A percentile compares a stretch with the other conserved stretches of the same genome.
Conservation (phyloP, 2,113 vertebrate genomes). For the Phrynosoma blainvillii region DNA sequence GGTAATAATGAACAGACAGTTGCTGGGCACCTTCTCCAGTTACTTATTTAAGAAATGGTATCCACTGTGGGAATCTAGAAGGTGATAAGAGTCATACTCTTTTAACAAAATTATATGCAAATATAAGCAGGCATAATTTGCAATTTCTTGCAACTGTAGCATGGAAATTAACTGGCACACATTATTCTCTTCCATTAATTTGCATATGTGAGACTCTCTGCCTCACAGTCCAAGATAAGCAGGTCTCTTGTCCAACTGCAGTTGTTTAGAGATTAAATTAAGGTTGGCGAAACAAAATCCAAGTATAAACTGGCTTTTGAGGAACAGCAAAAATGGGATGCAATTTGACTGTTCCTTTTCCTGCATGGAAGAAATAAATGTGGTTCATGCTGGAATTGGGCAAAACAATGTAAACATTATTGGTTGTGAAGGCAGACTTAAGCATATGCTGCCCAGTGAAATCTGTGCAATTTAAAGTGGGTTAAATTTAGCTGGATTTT, state of each 20-base stretch:
- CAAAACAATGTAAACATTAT: neutral
- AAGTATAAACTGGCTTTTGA: neutral
- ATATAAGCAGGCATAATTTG: constrained; percentile 3
- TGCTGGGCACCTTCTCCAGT: constrained; percentile 44
- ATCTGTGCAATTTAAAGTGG: neutral
- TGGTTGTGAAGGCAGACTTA: neutral
- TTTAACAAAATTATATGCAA: constrained; percentile 14
- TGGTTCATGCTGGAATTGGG: neutral
- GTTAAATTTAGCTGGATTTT: neutral
- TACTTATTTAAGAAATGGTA: constrained; percentile 16
- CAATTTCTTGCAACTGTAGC: constrained; percentile 10
- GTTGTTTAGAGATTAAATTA: neutral
- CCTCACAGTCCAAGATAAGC: neutral
- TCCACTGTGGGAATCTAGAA: neutral
- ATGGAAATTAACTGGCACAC: constrained; percentile 31
- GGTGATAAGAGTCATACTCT: neutral
- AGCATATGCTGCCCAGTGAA: neutral
- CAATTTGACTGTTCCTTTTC: neutral
- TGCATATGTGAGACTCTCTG: neutral
- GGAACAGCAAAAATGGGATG: neutral
- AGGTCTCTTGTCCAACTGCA: neutral
- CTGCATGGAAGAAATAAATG: neutral
- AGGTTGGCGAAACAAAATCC: neutral
- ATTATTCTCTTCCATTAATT: constrained; percentile 31
- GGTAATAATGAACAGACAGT: constrained; percentile 28